phyloP scores from a whole-genome alignment of 2,797 vertebrate species.

The Cossypha dichroa region DNA sequence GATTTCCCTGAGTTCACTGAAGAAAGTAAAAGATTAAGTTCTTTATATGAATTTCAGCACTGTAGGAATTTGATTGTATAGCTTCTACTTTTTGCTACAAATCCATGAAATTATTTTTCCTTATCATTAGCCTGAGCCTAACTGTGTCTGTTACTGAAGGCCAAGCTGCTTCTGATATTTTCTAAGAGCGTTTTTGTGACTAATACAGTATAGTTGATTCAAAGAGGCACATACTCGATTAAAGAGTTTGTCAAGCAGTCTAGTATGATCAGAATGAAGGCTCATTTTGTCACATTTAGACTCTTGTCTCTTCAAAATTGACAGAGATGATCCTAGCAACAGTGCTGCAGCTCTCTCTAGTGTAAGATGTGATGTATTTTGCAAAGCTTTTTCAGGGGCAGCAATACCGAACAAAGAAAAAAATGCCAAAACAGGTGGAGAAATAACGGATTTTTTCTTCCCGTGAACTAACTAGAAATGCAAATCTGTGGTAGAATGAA shows the following conservation, averaged over 20 bases:
- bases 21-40: not conserved
- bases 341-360: conserved; percentile 1
- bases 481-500: not conserved
- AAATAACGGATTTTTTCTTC: not conserved
- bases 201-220: not conserved
- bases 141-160: not conserved
- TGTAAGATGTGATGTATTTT: conserved; percentile 1
- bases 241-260: not conserved
- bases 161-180: not conserved
- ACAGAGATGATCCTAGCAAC: not conserved
- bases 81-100: not conserved
- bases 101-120: not conserved
- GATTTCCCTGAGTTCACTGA: not conserved
- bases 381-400: not conserved
- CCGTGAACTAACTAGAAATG: not conserved
- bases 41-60: not conserved
- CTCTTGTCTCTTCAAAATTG: not conserved
- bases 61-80: not conserved
- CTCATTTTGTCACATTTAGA: not conserved
- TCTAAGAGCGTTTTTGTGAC: not conserved
- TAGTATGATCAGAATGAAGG: not conserved
- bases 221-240: not conserved
- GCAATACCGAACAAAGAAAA: not conserved
- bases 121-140: not conserved
- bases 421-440: not conserved